These are phyloP conservation scores for Mimumesa dahlbomi DNA, from an alignment of 2,888 invertebrate species.

Conservation along the genomic window DNA sequence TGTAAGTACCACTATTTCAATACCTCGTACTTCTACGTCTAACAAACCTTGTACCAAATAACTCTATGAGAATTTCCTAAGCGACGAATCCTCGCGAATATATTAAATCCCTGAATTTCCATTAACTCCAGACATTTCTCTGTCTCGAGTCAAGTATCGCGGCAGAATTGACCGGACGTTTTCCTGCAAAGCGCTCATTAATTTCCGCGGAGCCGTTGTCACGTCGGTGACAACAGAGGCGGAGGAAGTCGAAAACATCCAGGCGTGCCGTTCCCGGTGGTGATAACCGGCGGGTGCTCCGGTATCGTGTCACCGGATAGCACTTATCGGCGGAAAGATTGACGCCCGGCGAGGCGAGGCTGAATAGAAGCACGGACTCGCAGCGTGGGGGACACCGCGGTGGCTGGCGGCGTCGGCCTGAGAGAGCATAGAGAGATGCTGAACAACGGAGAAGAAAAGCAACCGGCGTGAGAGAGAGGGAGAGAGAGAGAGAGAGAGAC, in stretches of 20 bases:
- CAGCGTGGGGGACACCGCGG: conserved; percentile 15
- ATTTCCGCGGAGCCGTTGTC: too few species aligned
- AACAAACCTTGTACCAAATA: too few species aligned
- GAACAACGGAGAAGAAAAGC: conserved; percentile 11
- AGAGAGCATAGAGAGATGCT: conserved; percentile 31
- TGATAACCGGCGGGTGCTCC: conserved; percentile 31
- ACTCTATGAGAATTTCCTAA: too few species aligned
- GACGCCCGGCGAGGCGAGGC: conserved; percentile 29
- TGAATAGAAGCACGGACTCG: conserved; percentile 17
- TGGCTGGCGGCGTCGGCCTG: not conserved
- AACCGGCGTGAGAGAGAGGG: conserved; percentile 22
- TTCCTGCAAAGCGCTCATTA: too few species aligned
- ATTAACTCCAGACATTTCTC: too few species aligned
- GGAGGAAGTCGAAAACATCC: conserved; percentile 5
- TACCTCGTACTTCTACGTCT: too few species aligned
- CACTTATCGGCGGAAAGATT: conserved; percentile 46
- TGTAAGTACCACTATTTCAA: too few species aligned
- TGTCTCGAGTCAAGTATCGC: too few species aligned
- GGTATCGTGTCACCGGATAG: conserved; percentile 44
- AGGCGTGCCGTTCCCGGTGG: conserved; percentile 25
- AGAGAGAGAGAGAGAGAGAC: conserved; percentile 42
- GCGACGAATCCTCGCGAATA: too few species aligned
- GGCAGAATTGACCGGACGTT: too few species aligned
- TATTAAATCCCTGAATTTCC: too few species aligned
- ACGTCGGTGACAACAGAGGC: too few species aligned